Evolutionary conservation across 2,113 vertebrate genomes (phyloP).

Genomic region (Archocentrus centrarchus): DNA sequence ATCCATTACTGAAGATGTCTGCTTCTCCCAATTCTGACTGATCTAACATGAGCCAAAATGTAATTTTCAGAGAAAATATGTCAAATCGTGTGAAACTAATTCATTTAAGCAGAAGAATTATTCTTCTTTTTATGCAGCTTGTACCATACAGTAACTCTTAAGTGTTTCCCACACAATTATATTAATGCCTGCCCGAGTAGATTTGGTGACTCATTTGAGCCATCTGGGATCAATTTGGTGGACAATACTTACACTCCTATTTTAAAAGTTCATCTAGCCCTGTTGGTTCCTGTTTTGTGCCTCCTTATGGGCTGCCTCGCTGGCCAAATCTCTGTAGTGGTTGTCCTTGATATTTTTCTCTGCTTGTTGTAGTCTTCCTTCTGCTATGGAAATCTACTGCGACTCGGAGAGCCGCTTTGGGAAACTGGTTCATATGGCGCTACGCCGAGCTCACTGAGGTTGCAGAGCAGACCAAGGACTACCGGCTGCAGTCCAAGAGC

Average conservation of each 20-base stretch:
- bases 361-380: neutral
- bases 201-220: conserved; percentile 2
- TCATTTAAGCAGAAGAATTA: neutral
- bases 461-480: neutral
- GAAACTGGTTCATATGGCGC: neutral
- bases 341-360: conserved; percentile 5
- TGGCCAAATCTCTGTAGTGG: neutral
- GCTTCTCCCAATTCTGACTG: neutral
- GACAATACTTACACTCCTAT: neutral
- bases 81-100: conserved; percentile 25
- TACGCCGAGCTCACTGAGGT: neutral
- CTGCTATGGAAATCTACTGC: neutral
- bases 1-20: conserved; percentile 4
- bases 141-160: neutral
- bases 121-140: neutral
- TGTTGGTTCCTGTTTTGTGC: neutral
- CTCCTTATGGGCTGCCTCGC: neutral
- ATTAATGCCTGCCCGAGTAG: neutral
- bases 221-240: conserved; percentile 10
- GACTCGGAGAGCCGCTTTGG: neutral
- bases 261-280: neutral
- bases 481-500: neutral
- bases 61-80: neutral
- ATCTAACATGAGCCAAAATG: conserved; percentile 11
- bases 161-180: conserved; percentile 10